Evolutionary conservation across 2,113 vertebrate genomes (phyloP).

Genomic region (Poeciliopsis retropinna): DNA sequence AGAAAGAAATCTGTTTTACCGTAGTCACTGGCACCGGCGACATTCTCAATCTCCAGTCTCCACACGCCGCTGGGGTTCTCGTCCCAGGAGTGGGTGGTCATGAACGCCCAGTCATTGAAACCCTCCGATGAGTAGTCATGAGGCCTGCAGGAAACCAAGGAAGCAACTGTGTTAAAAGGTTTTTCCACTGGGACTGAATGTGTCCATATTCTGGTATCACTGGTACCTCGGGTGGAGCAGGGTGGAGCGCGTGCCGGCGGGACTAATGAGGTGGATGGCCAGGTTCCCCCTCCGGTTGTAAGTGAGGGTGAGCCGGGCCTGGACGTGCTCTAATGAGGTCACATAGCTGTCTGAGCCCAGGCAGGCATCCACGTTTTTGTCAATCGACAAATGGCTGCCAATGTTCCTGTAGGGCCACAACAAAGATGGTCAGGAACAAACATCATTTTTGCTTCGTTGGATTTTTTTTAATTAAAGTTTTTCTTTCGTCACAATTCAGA

Average conservation of each 20-base stretch:
- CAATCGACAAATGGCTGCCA: conserved; percentile 86
- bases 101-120: conserved; percentile 98
- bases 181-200: not conserved
- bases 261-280: conserved; percentile 93
- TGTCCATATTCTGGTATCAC: not conserved
- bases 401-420: conserved; percentile 85
- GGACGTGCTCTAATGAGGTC: conserved; percentile 89
- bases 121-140: conserved; percentile 96
- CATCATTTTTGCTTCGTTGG: not conserved
- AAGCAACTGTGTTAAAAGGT: conserved; percentile 1
- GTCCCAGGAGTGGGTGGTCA: conserved; percentile 98
- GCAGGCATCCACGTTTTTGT: conserved; percentile 86
- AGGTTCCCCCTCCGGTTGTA: conserved; percentile 95
- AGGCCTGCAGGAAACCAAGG: conserved; percentile 77
- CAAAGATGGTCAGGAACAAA: not conserved
- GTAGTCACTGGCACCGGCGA: conserved; percentile 90
- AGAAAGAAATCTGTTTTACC: conserved; percentile 74
- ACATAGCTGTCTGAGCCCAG: conserved; percentile 84
- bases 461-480: not conserved
- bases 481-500: not conserved
- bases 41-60: conserved; percentile 93
- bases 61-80: conserved; percentile 90
- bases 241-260: conserved; percentile 93
- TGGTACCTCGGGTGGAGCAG: conserved; percentile 90
- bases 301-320: conserved; percentile 92